Base-by-base conservation (phyloP, 1,140 invertebrate genomes). In the Grapholita molesta region DNA sequence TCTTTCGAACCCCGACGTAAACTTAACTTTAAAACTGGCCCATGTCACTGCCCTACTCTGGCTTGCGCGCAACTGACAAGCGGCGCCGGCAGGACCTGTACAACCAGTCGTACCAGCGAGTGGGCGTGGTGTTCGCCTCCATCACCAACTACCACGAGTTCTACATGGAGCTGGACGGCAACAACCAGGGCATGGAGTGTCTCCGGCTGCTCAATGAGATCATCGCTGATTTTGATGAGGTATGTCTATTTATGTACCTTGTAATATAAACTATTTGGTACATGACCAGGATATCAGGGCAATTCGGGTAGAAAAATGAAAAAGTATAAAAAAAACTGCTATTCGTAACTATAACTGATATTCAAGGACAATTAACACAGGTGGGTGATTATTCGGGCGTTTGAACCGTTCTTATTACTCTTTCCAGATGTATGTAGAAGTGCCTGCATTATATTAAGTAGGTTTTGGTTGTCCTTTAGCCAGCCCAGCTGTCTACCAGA, bases 81-180 rank as follows among this genome's bases (percentile, higher is more conserved):
- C 78, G 73, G 78, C 78, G 79, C 76, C 70, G 75, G 71, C 93
- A 98, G 97, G 97, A 98, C 88, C 94, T 99, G 72, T 99, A 99
- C 92, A 97, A 98, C 92, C 97, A 99, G 89, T 97, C 97, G 82
- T 99, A 99, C 92, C 95, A 95, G 72, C 95, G 97, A 80, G 97
- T 98, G 52, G 97, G 97, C 30, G 97, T 99, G 21, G 95, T 98
- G 55, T 99, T 99, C 92, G 97, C 97, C 24, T 97, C 97, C 7
- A 98, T 99, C 82, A 97, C 98, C 71, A 99, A 99, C 92, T 99
- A 98, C 90, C 97, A 98, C 85, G 97, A 99, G 88, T 99, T 99
- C 92, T 99, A 98, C 92, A 97, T 96, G 80, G 97, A 99, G 93
- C 93, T 98, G 70, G 97, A 98, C 90, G 97, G 97, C 52, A 98